Conservation (phyloP, 2,888 invertebrate genomes). For the Lasioglossum morio region DNA sequence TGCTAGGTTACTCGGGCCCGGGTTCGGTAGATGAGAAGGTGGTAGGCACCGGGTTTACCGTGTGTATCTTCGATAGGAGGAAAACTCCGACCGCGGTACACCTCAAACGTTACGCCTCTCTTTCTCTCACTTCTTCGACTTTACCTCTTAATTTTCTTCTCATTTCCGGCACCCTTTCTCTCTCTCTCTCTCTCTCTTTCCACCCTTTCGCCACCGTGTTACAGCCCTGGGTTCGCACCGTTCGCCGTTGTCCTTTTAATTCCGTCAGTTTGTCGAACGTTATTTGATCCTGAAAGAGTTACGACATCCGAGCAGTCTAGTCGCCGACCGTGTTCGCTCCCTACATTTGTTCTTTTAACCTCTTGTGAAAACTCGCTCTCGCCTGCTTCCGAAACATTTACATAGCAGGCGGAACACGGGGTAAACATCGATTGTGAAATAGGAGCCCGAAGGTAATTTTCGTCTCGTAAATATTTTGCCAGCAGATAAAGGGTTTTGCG, state of each 20-base stretch:
- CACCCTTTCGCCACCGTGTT: background rate
- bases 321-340: background rate
- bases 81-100: conserved; percentile 50
- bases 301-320: conserved; percentile 7
- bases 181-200: conserved; percentile 10
- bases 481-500: background rate
- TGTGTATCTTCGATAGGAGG: conserved; percentile 63
- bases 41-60: conserved; percentile 52
- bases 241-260: conserved; percentile 29
- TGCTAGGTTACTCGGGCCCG: conserved; percentile 81
- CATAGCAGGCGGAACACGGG: background rate
- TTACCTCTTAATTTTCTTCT: conserved; percentile 65
- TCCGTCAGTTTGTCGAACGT: conserved; percentile 38
- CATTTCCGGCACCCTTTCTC: conserved; percentile 27
- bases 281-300: conserved; percentile 40
- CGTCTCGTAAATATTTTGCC: conserved; percentile 5
- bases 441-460: conserved; percentile 2
- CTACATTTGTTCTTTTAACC: conserved; percentile 4
- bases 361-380: background rate
- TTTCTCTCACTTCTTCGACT: conserved; percentile 30
- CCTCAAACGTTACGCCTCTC: conserved; percentile 49
- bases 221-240: background rate
- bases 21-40: conserved; percentile 72
- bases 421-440: conserved; percentile 2
- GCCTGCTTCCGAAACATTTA: background rate